Base-by-base conservation (phyloP, 2,797 vertebrate genomes). In the Halcyon chelicuti region DNA sequence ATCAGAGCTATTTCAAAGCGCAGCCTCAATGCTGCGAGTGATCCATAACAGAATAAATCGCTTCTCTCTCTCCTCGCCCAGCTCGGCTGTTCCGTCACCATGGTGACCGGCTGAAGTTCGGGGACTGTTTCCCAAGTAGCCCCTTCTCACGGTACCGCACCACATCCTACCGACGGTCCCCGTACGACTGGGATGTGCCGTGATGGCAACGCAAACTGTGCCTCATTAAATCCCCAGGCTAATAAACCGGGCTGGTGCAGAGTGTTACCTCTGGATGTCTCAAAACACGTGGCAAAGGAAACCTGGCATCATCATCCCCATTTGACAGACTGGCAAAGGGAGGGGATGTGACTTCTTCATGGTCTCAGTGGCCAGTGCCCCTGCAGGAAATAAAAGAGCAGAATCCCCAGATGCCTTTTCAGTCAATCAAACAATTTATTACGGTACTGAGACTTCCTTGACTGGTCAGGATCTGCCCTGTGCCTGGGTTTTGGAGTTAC, bases 31-130 rank as follows among this genome's bases (percentile, higher is more conserved):
- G 85, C 75, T 12, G 0, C n/a, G 54, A 90, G 67, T 89, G 96
- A 78, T 80, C 90, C 81, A 37, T 70, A 63, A 39, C 58, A 70
- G 93, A 91, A 89, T 67, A 71, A 12, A 91, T 88, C 8, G 9
- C 90, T 95, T 86, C 86, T 67, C 87, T 75, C 61, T 91, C n/a
- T 44, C 71, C 90, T 77, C 61, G 70, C 77, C 0, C 4, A 0
- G 3, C 68, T 88, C 58, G 95, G 93, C 25, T 40, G 71, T 75
- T 94, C 86, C 49, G 92, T 97, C 4, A 0, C 87, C 74, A 88
- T 71, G 90, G 92, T 7, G 20, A 97, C 88, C 23, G 4, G 67
- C 62, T 60, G 92, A 90, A 80, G 88, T 94, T 93, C 74, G 52
- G 91, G 94, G 88, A 89, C 86, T 2, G 7, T 75, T 90, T 90